Conservation (phyloP, 2,113 vertebrate species). For the Mesocricetus auratus region DNA sequence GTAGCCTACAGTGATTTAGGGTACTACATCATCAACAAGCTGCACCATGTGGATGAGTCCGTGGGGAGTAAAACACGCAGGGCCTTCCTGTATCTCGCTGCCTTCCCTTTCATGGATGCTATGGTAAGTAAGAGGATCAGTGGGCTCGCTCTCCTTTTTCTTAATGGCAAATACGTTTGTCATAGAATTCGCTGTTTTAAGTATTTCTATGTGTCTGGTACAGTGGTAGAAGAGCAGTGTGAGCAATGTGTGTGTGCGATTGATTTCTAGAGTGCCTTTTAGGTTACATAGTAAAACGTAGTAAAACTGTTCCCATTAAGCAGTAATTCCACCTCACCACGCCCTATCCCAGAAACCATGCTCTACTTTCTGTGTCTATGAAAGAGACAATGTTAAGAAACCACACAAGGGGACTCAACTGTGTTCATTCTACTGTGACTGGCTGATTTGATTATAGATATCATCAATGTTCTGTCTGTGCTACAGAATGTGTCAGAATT, state of each 20-base stretch:
- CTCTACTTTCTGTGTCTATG: neutral
- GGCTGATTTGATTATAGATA: neutral
- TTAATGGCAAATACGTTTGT: neutral
- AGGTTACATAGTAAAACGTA: neutral
- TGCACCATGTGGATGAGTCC: constrained; percentile 98
- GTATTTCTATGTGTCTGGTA: neutral
- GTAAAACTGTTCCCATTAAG: neutral
- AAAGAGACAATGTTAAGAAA: neutral
- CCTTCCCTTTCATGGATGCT: constrained; percentile 97
- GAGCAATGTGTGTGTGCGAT: too few species aligned
- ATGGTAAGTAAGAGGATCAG: constrained; percentile 90
- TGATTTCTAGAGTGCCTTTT: neutral
- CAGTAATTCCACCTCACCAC: accelerated
- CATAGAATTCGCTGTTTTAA: neutral
- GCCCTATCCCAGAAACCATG: neutral
- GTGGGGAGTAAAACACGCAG: constrained; percentile 96
- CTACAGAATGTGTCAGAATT: neutral
- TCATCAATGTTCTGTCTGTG: neutral
- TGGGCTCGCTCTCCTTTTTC: too few species aligned
- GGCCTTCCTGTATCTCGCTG: constrained; percentile 97
- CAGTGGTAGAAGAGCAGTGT: accelerated
- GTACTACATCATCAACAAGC: constrained; percentile 99
- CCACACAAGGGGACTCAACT: neutral
- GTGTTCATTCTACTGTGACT: neutral
- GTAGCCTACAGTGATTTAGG: constrained; percentile 95